Percentiles rank a stretch among this genome's conserved stretches.
Conservation (phyloP, 2,888 invertebrate species). For the Drosophila mimetica region DNA sequence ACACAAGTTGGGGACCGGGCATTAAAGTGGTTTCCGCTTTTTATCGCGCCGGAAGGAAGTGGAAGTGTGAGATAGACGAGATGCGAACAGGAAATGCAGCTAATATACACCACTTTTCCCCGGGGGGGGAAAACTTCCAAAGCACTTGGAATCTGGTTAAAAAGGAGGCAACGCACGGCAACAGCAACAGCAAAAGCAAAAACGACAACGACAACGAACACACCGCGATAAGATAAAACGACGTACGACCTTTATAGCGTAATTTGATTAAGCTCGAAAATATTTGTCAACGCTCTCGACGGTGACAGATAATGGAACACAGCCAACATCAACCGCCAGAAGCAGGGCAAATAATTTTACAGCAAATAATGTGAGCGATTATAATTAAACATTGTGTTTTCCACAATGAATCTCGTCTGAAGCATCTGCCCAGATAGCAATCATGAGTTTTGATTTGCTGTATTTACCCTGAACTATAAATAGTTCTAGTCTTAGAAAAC, state of each 20-base stretch:
- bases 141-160: slow-evolving; percentile 55
- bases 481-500: background rate
- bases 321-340: slow-evolving; percentile 21
- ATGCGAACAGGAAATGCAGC: slow-evolving; percentile 74
- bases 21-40: slow-evolving; percentile 68
- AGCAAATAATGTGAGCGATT: slow-evolving; percentile 42
- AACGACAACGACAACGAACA: slow-evolving; percentile 14
- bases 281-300: slow-evolving; percentile 61
- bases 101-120: slow-evolving; percentile 68
- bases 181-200: slow-evolving; percentile 31
- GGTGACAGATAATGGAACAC: slow-evolving; percentile 58
- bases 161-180: slow-evolving; percentile 14
- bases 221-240: slow-evolving; percentile 69
- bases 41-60: slow-evolving; percentile 75
- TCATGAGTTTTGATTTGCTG: slow-evolving; percentile 14
- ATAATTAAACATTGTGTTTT: slow-evolving; percentile 45
- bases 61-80: slow-evolving; percentile 60
- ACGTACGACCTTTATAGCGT: slow-evolving; percentile 80
- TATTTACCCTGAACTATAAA: slow-evolving; percentile 2
- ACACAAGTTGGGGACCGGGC: slow-evolving; percentile 46
- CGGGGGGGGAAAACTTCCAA: background rate
- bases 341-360: slow-evolving; percentile 35
- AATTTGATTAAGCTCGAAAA: slow-evolving; percentile 80
- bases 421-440: slow-evolving; percentile 5
- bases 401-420: slow-evolving; percentile 17